Conservation (phyloP, 2,113 vertebrate genomes). For the Cochlearius cochlearius region DNA sequence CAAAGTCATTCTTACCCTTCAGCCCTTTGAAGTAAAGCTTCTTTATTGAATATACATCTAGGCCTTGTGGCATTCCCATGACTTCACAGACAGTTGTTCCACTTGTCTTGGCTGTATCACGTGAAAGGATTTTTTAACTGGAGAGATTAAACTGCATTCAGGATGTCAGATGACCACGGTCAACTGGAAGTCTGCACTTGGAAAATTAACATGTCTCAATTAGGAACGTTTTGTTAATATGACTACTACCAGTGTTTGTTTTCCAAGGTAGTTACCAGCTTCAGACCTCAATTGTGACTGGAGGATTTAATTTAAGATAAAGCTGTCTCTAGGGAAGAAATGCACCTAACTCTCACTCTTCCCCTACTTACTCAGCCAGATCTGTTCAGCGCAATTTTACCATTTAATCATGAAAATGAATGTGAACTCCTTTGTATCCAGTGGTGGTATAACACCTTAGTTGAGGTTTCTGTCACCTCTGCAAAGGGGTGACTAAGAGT, state of each 20-base stretch:
- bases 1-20: not conserved
- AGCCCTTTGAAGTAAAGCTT: not conserved
- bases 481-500: not conserved
- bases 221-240: not conserved
- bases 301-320: not conserved
- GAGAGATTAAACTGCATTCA: not conserved
- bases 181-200: not conserved
- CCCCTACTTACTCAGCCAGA: not conserved
- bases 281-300: not conserved
- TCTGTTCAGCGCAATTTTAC: not conserved
- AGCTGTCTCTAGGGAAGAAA: not conserved
- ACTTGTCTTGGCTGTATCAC: not conserved
- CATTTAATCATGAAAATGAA: not conserved
- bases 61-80: not conserved
- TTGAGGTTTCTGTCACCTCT: not conserved
- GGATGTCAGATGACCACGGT: not conserved
- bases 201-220: not conserved
- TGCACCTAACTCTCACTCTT: not conserved
- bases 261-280: not conserved
- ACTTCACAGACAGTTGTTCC: not conserved
- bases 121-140: not conserved
- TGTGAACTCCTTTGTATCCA: not conserved
- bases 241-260: not conserved
- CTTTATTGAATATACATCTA: not conserved
- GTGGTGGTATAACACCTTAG: not conserved